Conservation (phyloP, 2,888 invertebrate species). For the Heteropelma amictum region DNA sequence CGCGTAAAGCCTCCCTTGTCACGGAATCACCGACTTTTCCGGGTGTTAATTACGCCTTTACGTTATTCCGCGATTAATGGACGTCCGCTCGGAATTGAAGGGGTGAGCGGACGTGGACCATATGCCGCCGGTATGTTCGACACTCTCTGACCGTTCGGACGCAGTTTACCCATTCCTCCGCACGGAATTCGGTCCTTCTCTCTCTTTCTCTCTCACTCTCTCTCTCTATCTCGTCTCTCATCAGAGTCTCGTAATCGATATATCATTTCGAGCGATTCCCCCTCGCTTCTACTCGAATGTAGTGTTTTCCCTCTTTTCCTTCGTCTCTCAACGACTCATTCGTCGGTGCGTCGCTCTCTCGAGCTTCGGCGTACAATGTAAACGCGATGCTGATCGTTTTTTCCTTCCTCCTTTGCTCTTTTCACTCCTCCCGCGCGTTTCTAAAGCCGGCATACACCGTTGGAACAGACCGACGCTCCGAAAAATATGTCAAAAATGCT, state of each 20-base stretch:
- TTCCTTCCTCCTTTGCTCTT: neutral
- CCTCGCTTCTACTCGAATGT: slow-evolving; percentile 54
- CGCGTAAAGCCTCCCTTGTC: too few species aligned
- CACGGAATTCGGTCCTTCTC: slow-evolving; percentile 40
- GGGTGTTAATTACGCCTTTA: slow-evolving; percentile 3
- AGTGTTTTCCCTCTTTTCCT: slow-evolving; percentile 31
- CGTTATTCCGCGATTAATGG: neutral
- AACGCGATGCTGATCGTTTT: slow-evolving; percentile 7
- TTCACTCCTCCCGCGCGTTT: too few species aligned
- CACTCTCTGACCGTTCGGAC: slow-evolving; percentile 69
- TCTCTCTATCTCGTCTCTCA: slow-evolving; percentile 56
- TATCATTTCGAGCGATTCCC: slow-evolving; percentile 70
- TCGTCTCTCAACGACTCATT: slow-evolving; percentile 8
- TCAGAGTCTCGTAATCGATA: slow-evolving; percentile 74
- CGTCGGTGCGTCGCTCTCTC: neutral
- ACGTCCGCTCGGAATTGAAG: slow-evolving; percentile 46
- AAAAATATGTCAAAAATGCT: too few species aligned
- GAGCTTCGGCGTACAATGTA: slow-evolving; percentile 4
- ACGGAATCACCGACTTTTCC: neutral
- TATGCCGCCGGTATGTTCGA: slow-evolving; percentile 73
- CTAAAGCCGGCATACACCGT: too few species aligned
- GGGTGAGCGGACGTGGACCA: slow-evolving; percentile 61
- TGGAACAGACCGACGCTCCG: too few species aligned
- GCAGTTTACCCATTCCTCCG: slow-evolving; percentile 64
- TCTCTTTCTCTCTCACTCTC: slow-evolving; percentile 46